Percentiles rank a stretch among this genome's conserved stretches.
Conservation (phyloP, 1,140 invertebrate species). For the Zeugodacus cucurbitae region DNA sequence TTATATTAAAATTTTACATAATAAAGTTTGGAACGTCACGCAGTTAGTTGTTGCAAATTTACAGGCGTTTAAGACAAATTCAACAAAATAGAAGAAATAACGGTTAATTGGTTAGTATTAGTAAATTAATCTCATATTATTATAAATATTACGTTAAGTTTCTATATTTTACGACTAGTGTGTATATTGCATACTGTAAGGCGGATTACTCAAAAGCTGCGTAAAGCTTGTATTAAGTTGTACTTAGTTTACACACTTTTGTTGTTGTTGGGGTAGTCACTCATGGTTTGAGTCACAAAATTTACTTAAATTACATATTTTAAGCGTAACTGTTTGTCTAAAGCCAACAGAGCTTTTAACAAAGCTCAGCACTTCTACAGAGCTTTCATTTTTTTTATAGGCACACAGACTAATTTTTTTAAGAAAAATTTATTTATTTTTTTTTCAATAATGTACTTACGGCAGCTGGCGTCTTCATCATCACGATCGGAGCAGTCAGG, state of each 20-base stretch:
- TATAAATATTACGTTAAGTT: background rate
- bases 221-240: background rate
- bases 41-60: constrained; percentile 20
- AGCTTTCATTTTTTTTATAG: background rate
- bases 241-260: background rate
- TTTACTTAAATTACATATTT: constrained; percentile 20
- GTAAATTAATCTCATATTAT: background rate
- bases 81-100: constrained; percentile 25
- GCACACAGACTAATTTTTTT: background rate
- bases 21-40: background rate
- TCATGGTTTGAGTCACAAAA: background rate
- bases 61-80: constrained; percentile 2
- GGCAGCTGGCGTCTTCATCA: constrained; percentile 72
- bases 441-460: constrained; percentile 64
- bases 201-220: background rate
- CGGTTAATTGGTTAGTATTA: constrained; percentile 20
- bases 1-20: background rate
- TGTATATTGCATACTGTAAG: background rate
- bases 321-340: background rate
- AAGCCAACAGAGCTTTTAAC: background rate
- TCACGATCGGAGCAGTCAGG: constrained; percentile 73
- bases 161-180: background rate
- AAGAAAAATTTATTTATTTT: background rate
- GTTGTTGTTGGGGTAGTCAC: background rate
- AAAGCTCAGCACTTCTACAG: background rate